Percentiles rank a stretch among this genome's conserved stretches.
phyloP scores from a whole-genome alignment of 2,797 vertebrate species.

The Darevskia mixta region DNA sequence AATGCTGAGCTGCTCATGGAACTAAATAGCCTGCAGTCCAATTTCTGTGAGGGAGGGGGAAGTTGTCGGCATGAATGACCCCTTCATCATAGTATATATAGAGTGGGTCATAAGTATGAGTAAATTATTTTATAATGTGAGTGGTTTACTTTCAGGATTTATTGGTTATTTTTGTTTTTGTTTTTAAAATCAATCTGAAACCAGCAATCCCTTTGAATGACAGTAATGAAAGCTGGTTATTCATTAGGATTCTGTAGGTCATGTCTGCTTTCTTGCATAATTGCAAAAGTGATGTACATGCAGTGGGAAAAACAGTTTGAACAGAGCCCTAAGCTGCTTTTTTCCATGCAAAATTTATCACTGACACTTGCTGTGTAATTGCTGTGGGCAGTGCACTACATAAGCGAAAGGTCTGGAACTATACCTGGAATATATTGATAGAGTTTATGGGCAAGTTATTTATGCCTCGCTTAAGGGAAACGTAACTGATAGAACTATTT shows the following conservation, averaged over 20 bases:
- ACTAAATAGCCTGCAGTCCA: background rate
- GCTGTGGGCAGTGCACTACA: constrained; percentile 27
- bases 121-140: background rate
- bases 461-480: constrained; percentile 46
- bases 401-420: constrained; percentile 31
- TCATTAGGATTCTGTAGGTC: background rate
- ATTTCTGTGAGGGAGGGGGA: background rate
- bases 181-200: background rate
- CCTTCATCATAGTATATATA: background rate
- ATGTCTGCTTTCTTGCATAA: background rate
- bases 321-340: background rate
- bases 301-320: background rate
- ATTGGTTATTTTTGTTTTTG: no score
- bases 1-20: background rate
- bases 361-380: constrained; percentile 31
- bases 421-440: constrained; percentile 40
- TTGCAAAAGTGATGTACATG: constrained; percentile 23
- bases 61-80: background rate
- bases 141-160: background rate
- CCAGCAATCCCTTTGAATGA: constrained; percentile 15
- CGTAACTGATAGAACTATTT: constrained; percentile 47
- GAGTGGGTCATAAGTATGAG: background rate
- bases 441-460: constrained; percentile 31
- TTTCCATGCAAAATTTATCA: constrained; percentile 35
- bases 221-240: constrained; percentile 13